Conservation (phyloP, 2,113 vertebrate species). For the Tragelaphus scriptus region DNA sequence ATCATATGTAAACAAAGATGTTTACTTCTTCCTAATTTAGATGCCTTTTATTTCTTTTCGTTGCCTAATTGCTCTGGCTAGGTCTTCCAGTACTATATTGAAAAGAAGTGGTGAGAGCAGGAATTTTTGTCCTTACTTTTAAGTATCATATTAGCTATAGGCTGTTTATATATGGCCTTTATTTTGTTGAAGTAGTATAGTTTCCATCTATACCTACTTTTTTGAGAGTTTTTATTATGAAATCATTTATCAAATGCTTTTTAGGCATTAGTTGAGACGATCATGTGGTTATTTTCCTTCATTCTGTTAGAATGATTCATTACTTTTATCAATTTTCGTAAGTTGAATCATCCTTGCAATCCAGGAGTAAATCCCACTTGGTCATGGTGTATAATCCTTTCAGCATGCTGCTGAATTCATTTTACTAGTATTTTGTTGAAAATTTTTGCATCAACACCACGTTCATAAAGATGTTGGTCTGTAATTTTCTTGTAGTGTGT, state of each 20-base stretch:
- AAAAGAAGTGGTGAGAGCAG: background rate
- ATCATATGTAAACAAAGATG: background rate
- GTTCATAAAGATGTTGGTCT: background rate
- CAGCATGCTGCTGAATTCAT: background rate
- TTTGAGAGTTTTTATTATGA: background rate
- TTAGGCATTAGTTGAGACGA: background rate
- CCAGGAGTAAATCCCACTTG: background rate
- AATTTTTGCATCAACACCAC: background rate
- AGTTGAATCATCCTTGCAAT: background rate
- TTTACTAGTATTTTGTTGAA: background rate
- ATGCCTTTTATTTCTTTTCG: background rate
- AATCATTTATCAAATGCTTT: background rate
- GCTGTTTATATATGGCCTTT: background rate
- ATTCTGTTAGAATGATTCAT: background rate
- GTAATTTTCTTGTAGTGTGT: background rate
- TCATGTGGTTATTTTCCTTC: background rate
- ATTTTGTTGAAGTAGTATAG: background rate
- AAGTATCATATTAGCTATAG: background rate
- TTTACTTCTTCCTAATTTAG: background rate
- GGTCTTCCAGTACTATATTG: background rate
- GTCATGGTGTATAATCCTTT: background rate
- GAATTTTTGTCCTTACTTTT: background rate
- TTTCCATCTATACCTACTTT: background rate
- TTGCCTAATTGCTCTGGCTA: background rate
- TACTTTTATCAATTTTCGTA: background rate